Base-by-base conservation (phyloP, 2,113 vertebrate genomes). In the Otolemur garnettii region DNA sequence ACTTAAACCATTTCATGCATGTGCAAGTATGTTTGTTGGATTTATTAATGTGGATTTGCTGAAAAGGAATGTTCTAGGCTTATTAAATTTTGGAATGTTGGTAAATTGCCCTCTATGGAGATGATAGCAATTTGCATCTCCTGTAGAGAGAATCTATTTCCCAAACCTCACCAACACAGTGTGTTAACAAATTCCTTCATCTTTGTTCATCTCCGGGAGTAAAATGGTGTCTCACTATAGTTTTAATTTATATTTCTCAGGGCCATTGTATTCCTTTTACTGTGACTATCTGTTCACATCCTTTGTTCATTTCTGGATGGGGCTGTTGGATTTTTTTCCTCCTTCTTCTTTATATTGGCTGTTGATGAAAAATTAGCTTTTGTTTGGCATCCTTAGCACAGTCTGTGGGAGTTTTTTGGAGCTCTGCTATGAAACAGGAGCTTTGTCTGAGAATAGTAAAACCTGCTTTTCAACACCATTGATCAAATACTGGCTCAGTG, bases 401-500 rank as follows among this genome's bases (percentile, higher is more conserved):
- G 50, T 78, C 69, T 84, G n/a, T 80, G 88, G 86, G 59, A 95
- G 78, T 60, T 33, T 79, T 79, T 75, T 78, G 15, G 89, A 91
- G 30, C 38, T 72, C 6, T 57, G 7, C 53, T 75, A 17, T 87
- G 91, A 93, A 94, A 96, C 38, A 21, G 59, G 81, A 96, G 81
- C 87, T 94, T 93, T 96, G 81, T 96, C 80, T 89, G 92, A 97
- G 87, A 80, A 82, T 38, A 88, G 92, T 59, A 82, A 95, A 96
- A 97, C 94, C 93, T 91, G 94, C 75, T 87, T 96, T 97, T 96
- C 96, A 93, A 35, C 80, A 85, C 93, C 84, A 75, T 30, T 87
- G 93, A 93, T 86, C 82, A 82, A 94, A 62, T 81, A 14, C 86
- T 97, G 97, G 93, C 94, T 93, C 28, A 0, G 0, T 24, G 89